These are phyloP conservation scores for Xyrichtys novacula DNA, from an alignment of 2,797 vertebrate genomes.

Conservation along the genomic window DNA sequence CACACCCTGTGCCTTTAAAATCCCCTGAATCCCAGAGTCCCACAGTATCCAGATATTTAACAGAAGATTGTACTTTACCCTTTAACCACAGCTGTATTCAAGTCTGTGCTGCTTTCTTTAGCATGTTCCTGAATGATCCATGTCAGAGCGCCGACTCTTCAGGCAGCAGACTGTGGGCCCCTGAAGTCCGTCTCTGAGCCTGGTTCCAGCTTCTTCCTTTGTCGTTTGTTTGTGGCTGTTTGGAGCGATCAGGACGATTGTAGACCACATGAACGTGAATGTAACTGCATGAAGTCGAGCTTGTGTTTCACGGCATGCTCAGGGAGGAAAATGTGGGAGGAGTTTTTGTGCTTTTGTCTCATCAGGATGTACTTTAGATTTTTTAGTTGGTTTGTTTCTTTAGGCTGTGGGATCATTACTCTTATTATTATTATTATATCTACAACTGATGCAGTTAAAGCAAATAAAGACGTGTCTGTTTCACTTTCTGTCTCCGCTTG, in stretches of 20 bases:
- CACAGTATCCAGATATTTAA: not conserved
- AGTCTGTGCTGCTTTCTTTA: conserved; percentile 27
- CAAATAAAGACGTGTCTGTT: conserved; percentile 64
- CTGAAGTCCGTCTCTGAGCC: not conserved
- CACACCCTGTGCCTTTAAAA: conserved; percentile 52
- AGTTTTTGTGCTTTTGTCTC: conserved; percentile 35
- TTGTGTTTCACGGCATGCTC: conserved; percentile 63
- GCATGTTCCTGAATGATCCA: conserved; percentile 52
- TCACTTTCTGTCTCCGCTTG: conserved; percentile 13
- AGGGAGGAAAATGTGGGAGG: conserved; percentile 39
- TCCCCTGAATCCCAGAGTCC: not conserved
- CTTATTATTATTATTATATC: conserved; percentile 47
- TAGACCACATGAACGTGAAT: conserved; percentile 5
- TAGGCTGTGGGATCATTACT: conserved; percentile 39
- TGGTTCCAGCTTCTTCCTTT: not conserved
- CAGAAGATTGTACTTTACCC: conserved; percentile 8
- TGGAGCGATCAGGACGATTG: not conserved
- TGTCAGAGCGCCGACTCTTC: too few species aligned
- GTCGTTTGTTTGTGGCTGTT: not conserved
- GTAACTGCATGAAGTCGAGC: conserved; percentile 63
- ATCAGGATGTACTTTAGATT: conserved; percentile 17
- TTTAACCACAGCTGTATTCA: not conserved
- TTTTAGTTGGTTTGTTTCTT: conserved; percentile 17
- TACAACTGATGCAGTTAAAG: conserved; percentile 50
- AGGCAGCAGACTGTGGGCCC: not conserved